Conservation (phyloP, 2,797 vertebrate genomes). For the Myotis findleyi region DNA sequence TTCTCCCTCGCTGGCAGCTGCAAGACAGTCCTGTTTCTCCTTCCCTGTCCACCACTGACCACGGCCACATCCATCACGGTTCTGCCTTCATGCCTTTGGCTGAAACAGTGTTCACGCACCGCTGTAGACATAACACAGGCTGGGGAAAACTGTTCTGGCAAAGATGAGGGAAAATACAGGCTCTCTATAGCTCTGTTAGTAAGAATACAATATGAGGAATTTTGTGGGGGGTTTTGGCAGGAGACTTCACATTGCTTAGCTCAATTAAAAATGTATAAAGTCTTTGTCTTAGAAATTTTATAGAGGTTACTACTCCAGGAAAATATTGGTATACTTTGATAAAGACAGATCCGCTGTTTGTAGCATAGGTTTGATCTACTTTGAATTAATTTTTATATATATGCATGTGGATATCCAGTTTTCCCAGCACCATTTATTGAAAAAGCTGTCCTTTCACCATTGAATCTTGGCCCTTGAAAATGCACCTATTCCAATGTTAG, state of each 20-base stretch:
- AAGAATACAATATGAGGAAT: background rate
- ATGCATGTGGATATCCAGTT: background rate
- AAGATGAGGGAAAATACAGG: background rate
- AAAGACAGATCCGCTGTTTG: background rate
- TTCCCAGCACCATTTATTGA: background rate
- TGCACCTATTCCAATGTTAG: constrained; percentile 20
- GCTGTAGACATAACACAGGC: background rate
- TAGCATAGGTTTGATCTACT: background rate
- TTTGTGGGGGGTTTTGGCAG: background rate
- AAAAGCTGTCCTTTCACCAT: background rate
- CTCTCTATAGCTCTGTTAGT: background rate
- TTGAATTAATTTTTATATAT: background rate
- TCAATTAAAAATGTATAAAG: background rate
- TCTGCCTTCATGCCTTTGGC: no score
- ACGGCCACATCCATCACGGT: no score
- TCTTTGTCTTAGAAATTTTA: background rate
- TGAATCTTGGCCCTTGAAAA: background rate
- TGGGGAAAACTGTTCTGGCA: background rate
- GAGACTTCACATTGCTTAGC: background rate
- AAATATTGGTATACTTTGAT: constrained; percentile 14
- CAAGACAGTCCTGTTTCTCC: no score
- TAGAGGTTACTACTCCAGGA: background rate
- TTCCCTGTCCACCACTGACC: no score
- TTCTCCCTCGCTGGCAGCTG: no score
- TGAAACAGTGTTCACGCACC: no score